Evolutionary conservation across 1,140 invertebrate species (phyloP).

Genomic region (Aphaenogaster ashmeadi): DNA sequence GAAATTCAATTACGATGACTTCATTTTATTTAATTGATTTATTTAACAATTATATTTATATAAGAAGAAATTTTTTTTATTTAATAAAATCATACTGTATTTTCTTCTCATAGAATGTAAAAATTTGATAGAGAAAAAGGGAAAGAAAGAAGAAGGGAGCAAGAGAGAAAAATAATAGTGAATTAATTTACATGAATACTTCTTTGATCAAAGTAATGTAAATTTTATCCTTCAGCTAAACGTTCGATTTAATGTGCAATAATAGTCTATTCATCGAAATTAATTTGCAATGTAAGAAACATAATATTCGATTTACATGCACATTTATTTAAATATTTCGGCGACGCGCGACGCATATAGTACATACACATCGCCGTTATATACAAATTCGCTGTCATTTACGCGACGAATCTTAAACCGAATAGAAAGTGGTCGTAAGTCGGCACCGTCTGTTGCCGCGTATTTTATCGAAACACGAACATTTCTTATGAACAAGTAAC

Average conservation of each 20-base stretch:
- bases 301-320: constrained; percentile 25
- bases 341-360: neutral
- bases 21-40: too few species aligned
- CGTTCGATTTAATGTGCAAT: neutral
- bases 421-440: neutral
- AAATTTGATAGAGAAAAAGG: neutral
- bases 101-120: neutral
- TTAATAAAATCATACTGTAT: neutral
- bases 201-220: constrained; percentile 7
- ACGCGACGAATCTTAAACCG: neutral
- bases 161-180: neutral
- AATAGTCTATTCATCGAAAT: neutral
- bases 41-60: too few species aligned
- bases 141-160: neutral
- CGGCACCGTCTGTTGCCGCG: too few species aligned
- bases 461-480: neutral
- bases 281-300: constrained; percentile 8
- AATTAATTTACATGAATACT: neutral
- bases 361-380: neutral
- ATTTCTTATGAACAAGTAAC: constrained; percentile 7
- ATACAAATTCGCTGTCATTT: neutral
- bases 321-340: constrained; percentile 31
- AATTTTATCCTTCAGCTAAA: constrained; percentile 3
- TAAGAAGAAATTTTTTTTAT: neutral
- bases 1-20: too few species aligned